Evolutionary conservation across 2,113 vertebrate genomes (phyloP).

Genomic region (Symphodus melops): DNA sequence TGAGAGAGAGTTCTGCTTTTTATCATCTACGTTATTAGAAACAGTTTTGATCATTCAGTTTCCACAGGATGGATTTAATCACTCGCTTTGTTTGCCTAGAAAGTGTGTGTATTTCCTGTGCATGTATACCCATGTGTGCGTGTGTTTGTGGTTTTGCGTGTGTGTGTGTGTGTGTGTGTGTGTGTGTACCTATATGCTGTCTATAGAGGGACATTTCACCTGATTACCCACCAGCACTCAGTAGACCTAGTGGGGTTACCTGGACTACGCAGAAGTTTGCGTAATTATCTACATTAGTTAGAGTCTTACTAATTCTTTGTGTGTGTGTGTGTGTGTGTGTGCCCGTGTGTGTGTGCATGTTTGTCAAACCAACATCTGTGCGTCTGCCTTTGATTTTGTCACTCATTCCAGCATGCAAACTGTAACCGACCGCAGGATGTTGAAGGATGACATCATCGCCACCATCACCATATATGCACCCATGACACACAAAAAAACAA

Average conservation of each 20-base stretch:
- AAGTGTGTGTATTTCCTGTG: neutral
- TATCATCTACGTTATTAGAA: neutral
- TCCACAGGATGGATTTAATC: neutral
- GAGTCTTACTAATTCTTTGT: too few relatives aligned
- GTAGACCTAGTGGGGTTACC: too few relatives aligned
- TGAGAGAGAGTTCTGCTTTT: neutral
- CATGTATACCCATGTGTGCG: neutral
- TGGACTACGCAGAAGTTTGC: too few relatives aligned
- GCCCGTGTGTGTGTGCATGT: neutral
- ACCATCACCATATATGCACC: conserved; percentile 39
- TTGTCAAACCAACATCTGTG: neutral
- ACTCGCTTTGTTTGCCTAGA: neutral
- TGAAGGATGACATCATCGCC: conserved; percentile 51
- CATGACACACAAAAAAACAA: conserved; percentile 22
- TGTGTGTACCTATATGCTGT: too few relatives aligned
- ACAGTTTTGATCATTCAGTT: conserved; percentile 1
- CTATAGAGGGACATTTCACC: too few relatives aligned
- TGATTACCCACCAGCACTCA: too few relatives aligned
- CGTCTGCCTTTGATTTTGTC: conserved; percentile 4
- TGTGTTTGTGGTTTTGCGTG: neutral
- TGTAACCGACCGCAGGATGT: conserved; percentile 44
- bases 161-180: too few relatives aligned
- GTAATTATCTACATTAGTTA: neutral
- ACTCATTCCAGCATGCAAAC: conserved; percentile 57
- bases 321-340: neutral